Conservation (phyloP, 2,797 vertebrate species). For the Amblyopsis hoosieri region DNA sequence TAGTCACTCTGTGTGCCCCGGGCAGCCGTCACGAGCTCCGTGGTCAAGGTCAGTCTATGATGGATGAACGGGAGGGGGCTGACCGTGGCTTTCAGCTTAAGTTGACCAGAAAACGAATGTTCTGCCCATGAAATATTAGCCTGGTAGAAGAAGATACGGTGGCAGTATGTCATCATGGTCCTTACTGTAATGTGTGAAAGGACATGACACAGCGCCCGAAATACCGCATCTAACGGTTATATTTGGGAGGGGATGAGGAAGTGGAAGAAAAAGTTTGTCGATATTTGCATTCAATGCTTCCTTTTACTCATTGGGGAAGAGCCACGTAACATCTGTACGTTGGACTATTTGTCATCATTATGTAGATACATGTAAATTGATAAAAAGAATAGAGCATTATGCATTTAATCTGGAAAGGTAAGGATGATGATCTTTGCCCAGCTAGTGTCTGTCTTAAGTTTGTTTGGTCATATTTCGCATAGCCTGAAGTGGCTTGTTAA, state of each 20-base stretch:
- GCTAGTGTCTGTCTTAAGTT: too few species aligned
- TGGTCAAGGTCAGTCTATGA: constrained; percentile 74
- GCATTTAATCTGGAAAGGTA: too few species aligned
- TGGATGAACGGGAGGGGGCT: constrained; percentile 54
- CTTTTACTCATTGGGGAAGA: too few species aligned
- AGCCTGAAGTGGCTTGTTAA: neutral
- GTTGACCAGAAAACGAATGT: constrained; percentile 65
- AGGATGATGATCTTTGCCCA: too few species aligned
- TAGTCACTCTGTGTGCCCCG: constrained; percentile 61
- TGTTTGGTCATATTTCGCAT: neutral
- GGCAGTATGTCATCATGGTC: constrained; percentile 37
- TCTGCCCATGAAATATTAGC: constrained; percentile 65
- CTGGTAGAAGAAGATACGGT: constrained; percentile 45
- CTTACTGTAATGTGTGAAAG: constrained; percentile 46
- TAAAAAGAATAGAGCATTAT: too few species aligned
- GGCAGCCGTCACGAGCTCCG: constrained; percentile 48
- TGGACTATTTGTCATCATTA: too few species aligned
- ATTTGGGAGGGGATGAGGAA: too few species aligned
- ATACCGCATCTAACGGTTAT: neutral
- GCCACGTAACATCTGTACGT: too few species aligned
- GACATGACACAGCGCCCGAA: constrained; percentile 8
- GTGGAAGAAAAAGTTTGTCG: too few species aligned
- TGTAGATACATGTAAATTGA: too few species aligned
- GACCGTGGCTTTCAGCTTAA: constrained; percentile 45
- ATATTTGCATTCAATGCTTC: too few species aligned